phyloP scores from a whole-genome alignment of 2,888 invertebrate species.

The Lymantria dispar region DNA sequence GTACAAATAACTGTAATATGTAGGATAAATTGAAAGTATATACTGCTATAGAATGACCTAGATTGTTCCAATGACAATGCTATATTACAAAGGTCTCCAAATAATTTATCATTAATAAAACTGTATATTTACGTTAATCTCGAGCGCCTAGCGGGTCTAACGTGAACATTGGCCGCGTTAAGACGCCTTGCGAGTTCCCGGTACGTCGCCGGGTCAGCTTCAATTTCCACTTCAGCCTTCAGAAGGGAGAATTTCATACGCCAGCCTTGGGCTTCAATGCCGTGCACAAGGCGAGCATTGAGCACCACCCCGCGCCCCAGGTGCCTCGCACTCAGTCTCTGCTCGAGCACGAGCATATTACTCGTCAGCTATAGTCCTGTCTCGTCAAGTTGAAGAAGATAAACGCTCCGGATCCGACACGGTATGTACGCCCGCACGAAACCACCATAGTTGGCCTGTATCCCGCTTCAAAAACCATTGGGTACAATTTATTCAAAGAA shows the following conservation, averaged over 20 bases:
- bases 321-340: conserved; percentile 70
- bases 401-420: conserved; percentile 68
- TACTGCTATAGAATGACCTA: too few relatives aligned
- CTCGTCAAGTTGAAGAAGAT: conserved; percentile 75
- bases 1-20: too few relatives aligned
- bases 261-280: conserved; percentile 71
- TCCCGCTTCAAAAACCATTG: conserved; percentile 70
- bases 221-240: conserved; percentile 71
- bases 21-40: too few relatives aligned
- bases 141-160: conserved; percentile 57
- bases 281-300: conserved; percentile 66
- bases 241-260: conserved; percentile 72
- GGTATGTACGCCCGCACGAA: conserved; percentile 55
- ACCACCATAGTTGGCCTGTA: conserved; percentile 72
- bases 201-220: conserved; percentile 68
- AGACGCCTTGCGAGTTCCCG: conserved; percentile 61
- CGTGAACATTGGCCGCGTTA: conserved; percentile 65
- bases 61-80: too few relatives aligned
- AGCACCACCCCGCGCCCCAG: conserved; percentile 63
- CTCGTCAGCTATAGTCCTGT: conserved; percentile 79
- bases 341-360: conserved; percentile 78
- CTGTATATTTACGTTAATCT: conserved; percentile 63
- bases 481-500: conserved; percentile 45
- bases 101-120: background rate
- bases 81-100: too few relatives aligned